phyloP scores from a whole-genome alignment of 2,888 invertebrate genomes.

The Ectemnius continuus region DNA sequence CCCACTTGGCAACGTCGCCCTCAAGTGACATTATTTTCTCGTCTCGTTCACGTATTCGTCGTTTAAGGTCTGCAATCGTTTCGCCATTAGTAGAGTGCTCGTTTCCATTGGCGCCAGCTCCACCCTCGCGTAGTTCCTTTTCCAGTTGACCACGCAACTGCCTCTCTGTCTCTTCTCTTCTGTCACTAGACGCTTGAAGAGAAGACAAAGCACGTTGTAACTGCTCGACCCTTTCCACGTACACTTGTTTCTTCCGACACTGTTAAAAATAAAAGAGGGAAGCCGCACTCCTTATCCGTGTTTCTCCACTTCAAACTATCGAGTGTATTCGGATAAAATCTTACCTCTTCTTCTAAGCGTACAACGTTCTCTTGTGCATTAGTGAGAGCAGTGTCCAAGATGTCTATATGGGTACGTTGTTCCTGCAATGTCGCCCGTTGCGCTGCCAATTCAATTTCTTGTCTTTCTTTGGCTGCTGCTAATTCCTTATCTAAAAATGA shows the following conservation, averaged over 20 bases:
- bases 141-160: slow-evolving; percentile 91
- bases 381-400: slow-evolving; percentile 93
- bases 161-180: slow-evolving; percentile 91
- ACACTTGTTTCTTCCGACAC: slow-evolving; percentile 91
- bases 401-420: slow-evolving; percentile 94
- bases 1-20: slow-evolving; percentile 91
- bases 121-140: slow-evolving; percentile 85
- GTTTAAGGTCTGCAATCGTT: slow-evolving; percentile 82
- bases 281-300: neutral
- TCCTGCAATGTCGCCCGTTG: slow-evolving; percentile 94
- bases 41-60: slow-evolving; percentile 84
- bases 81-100: slow-evolving; percentile 79
- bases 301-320: neutral
- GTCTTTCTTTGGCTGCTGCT: slow-evolving; percentile 91
- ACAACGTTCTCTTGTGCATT: slow-evolving; percentile 95
- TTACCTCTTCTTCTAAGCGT: slow-evolving; percentile 91
- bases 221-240: slow-evolving; percentile 90
- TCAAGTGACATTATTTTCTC: slow-evolving; percentile 87
- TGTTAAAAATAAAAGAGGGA: slow-evolving; percentile 69
- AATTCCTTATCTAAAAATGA: slow-evolving; percentile 90
- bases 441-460: slow-evolving; percentile 94
- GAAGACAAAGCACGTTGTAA: slow-evolving; percentile 89
- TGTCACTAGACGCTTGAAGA: slow-evolving; percentile 90
- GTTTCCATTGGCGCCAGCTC: slow-evolving; percentile 71
- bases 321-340: neutral